Percentiles rank a stretch among this genome's conserved stretches.
Conservation (phyloP, 2,113 vertebrate genomes). For the Empidonax alnorum region DNA sequence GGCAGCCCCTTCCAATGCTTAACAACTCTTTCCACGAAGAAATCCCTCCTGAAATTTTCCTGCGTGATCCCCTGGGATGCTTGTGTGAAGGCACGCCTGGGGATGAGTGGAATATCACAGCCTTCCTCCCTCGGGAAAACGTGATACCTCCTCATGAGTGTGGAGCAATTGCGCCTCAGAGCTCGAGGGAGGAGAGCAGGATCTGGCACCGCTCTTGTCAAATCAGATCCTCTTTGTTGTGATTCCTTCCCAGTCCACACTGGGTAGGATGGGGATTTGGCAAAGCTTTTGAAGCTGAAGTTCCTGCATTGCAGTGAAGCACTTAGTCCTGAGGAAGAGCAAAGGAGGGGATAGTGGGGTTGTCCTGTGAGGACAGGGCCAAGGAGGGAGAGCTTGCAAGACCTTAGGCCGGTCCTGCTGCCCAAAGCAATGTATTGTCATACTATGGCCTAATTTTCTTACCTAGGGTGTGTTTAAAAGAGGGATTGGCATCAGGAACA, state of each 20-base stretch:
- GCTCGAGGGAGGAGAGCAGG: neutral
- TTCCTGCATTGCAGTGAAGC: neutral
- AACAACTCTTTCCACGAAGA: neutral
- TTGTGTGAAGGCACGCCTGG: neutral
- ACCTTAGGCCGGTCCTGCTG: neutral
- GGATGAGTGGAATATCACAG: neutral
- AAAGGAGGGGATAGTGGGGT: neutral
- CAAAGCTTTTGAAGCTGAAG: neutral
- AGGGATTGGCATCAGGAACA: conserved; percentile 41
- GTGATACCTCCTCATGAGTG: neutral
- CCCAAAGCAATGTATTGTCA: neutral
- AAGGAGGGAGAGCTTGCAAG: neutral
- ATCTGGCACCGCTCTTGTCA: neutral
- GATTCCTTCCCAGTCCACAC: neutral
- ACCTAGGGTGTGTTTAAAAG: conserved; percentile 23
- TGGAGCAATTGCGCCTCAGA: neutral
- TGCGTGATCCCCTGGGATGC: neutral
- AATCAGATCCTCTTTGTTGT: neutral
- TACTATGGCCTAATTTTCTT: neutral
- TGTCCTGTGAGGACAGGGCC: neutral
- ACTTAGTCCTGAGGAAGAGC: neutral
- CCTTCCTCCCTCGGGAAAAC: neutral
- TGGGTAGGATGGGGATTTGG: neutral
- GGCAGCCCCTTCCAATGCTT: neutral
- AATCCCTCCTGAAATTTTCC: neutral